phyloP scores from a whole-genome alignment of 1,140 invertebrate species.

The Reticulitermes speratus region DNA sequence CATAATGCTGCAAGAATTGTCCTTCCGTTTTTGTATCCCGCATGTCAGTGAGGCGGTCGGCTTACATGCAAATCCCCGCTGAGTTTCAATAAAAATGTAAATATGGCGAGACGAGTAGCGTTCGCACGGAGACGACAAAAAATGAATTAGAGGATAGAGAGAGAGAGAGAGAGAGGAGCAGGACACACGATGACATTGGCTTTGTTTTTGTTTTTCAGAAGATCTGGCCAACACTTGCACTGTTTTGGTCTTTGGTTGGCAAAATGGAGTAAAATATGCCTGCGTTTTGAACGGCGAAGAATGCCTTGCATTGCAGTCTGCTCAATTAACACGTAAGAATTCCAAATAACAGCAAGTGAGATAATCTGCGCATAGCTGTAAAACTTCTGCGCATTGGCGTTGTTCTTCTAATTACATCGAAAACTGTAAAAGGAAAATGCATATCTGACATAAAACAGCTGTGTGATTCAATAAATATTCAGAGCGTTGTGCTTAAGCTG shows the following conservation, averaged over 20 bases:
- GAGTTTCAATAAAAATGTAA: slow-evolving; percentile 38
- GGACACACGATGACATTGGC: not conserved
- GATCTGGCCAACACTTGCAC: not conserved
- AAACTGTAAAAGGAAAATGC: too few species aligned
- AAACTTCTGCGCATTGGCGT: too few species aligned
- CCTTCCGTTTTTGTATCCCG: slow-evolving; percentile 9
- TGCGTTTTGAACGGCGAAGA: not conserved
- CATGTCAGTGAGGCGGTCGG: not conserved
- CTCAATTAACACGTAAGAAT: too few species aligned
- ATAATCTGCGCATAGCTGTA: too few species aligned
- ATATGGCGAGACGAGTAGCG: slow-evolving; percentile 19
- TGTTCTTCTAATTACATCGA: too few species aligned
- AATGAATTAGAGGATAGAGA: not conserved
- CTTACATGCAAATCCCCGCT: slow-evolving; percentile 36
- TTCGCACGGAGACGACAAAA: slow-evolving; percentile 28
- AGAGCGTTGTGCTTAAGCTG: too few species aligned
- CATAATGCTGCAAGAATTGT: slow-evolving; percentile 25
- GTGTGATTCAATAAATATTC: too few species aligned
- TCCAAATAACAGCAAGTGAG: too few species aligned
- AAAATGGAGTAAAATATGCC: not conserved
- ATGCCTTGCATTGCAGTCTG: too few species aligned
- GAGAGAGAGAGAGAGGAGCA: not conserved
- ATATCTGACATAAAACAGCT: too few species aligned
- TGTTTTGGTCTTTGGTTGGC: not conserved
- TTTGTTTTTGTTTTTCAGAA: not conserved